Conservation (phyloP, 2,113 vertebrate genomes). For the Nerophis lumbriciformis region DNA sequence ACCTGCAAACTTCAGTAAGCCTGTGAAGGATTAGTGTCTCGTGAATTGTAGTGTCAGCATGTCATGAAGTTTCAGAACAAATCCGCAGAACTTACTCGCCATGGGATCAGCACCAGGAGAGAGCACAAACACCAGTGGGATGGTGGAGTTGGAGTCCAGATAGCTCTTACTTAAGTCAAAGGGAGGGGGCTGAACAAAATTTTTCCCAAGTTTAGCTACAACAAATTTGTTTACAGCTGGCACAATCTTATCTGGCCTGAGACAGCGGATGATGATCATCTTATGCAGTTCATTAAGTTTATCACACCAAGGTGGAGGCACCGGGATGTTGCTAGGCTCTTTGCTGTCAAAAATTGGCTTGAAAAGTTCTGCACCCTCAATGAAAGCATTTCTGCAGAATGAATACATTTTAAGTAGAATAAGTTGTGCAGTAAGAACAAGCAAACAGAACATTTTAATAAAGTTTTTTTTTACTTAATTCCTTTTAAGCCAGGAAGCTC, state of each 20-base stretch:
- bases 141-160: conserved; percentile 82
- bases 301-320: conserved; percentile 76
- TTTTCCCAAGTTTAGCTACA: conserved; percentile 86
- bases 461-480: conserved; percentile 73
- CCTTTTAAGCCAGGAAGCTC: conserved; percentile 80
- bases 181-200: conserved; percentile 91
- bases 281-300: conserved; percentile 85
- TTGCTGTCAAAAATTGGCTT: conserved; percentile 85
- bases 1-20: conserved; percentile 88
- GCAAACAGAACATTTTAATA: neutral
- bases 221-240: conserved; percentile 84
- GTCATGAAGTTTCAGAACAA: neutral
- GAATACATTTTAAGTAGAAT: conserved; percentile 5
- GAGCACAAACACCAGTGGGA: conserved; percentile 90
- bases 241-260: conserved; percentile 91
- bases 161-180: conserved; percentile 95
- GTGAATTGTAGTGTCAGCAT: neutral
- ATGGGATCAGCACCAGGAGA: conserved; percentile 97
- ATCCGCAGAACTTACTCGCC: conserved; percentile 83
- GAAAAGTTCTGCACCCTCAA: conserved; percentile 68
- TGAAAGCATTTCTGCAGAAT: conserved; percentile 74
- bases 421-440: neutral
- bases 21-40: conserved; percentile 54
- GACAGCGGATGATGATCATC: conserved; percentile 85
- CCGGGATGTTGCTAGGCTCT: conserved; percentile 76